Conservation (phyloP, 2,113 vertebrate species). For the Trinectes maculatus region DNA sequence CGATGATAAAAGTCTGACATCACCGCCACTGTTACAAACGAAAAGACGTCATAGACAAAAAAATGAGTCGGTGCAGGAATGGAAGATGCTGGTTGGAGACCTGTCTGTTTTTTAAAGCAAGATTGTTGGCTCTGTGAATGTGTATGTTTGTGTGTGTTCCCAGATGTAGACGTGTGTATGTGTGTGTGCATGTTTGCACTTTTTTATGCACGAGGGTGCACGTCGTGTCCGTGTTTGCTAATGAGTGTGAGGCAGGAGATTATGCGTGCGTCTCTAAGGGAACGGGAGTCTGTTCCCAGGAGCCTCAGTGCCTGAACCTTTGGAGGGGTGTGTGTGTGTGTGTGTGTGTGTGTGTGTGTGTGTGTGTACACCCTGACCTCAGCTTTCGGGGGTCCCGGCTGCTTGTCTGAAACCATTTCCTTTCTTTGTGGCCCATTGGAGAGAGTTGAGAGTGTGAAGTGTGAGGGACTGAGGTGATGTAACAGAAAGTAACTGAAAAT, state of each 20-base stretch:
- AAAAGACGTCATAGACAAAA: background rate
- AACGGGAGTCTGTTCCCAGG: slow-evolving; percentile 73
- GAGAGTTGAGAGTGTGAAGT: slow-evolving; percentile 52
- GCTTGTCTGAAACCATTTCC: slow-evolving; percentile 73
- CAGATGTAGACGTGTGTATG: slow-evolving; percentile 1
- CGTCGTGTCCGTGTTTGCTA: slow-evolving; percentile 59
- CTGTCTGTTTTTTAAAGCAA: background rate
- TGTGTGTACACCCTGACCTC: slow-evolving; percentile 70
- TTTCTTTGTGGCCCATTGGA: slow-evolving; percentile 62
- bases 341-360: background rate
- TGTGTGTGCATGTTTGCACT: slow-evolving; percentile 28
- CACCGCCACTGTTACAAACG: too few species aligned
- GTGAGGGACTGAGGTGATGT: slow-evolving; percentile 36
- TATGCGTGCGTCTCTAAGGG: slow-evolving; percentile 73
- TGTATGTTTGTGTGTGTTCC: background rate
- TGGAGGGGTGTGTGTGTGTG: slow-evolving; percentile 52
- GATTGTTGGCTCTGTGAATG: background rate
- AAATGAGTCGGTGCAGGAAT: background rate
- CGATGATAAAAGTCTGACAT: too few species aligned
- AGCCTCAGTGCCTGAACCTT: slow-evolving; percentile 53
- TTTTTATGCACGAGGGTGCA: slow-evolving; percentile 38
- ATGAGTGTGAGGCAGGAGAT: slow-evolving; percentile 71
- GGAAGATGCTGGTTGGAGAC: background rate
- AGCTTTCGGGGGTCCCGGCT: slow-evolving; percentile 66
- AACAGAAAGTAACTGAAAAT: slow-evolving; percentile 41